Percentiles rank a stretch among this genome's conserved stretches.
Conservation (phyloP, 92 coral and sea anemone genomes). For the Paramuricea clavata region DNA sequence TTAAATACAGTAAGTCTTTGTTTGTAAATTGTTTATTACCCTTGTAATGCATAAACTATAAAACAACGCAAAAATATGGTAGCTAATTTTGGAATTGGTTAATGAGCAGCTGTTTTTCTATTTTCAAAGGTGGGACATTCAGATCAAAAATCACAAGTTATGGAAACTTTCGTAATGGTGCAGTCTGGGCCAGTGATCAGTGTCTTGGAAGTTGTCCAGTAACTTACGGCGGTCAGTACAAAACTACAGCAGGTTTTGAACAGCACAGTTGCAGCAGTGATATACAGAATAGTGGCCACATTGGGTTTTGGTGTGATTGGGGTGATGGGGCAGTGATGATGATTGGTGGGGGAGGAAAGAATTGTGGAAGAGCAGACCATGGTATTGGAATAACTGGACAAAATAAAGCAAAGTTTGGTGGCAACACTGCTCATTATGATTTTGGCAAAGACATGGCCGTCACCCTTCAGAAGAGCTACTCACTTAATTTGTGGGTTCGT, state of each 20-base stretch:
- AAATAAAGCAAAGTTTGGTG: not conserved
- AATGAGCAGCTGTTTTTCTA: too few species aligned
- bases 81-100: too few species aligned
- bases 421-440: not conserved
- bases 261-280: not conserved
- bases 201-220: not conserved
- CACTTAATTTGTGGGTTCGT: not conserved
- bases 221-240: conserved; percentile 7
- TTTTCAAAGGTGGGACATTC: not conserved
- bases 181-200: not conserved
- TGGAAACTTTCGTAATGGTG: not conserved
- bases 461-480: not conserved
- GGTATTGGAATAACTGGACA: not conserved
- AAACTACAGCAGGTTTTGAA: not conserved
- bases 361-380: not conserved
- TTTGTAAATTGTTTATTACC: too few species aligned
- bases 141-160: not conserved
- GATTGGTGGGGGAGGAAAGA: not conserved
- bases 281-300: not conserved
- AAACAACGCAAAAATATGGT: too few species aligned
- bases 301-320: conserved; percentile 26
- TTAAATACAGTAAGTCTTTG: too few species aligned
- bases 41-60: too few species aligned
- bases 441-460: not conserved
- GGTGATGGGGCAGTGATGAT: not conserved